A percentile compares a stretch with the other conserved stretches of the same genome.
phyloP scores from a whole-genome alignment of 2,797 vertebrate genomes.

The Alauda arvensis region DNA sequence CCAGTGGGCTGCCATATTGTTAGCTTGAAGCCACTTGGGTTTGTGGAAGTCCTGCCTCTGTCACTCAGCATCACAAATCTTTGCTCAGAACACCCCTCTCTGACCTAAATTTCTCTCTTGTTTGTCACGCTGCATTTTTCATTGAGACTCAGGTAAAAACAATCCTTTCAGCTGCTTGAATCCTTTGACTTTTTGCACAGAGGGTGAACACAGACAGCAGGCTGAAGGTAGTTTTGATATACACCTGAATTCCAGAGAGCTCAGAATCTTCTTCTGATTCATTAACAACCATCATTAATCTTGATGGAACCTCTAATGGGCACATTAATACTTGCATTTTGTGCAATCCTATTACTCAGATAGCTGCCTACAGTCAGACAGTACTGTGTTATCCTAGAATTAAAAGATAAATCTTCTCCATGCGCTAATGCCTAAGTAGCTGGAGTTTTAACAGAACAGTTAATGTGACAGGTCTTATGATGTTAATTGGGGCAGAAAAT shows the following conservation, averaged over 20 bases:
- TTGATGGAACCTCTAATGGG: conserved; percentile 13
- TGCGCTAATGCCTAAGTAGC: conserved; percentile 47
- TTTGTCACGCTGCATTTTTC: not conserved
- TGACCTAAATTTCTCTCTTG: not conserved
- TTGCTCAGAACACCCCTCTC: not conserved
- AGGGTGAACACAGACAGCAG: not conserved
- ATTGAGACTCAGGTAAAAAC: not conserved
- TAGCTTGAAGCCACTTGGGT: not conserved
- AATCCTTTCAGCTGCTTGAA: not conserved
- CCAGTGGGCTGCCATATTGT: not conserved
- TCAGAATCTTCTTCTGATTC: conserved; percentile 14
- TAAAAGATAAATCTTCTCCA: conserved; percentile 59
- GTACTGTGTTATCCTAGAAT: conserved; percentile 42
- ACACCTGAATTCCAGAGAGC: conserved; percentile 11
- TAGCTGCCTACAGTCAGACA: conserved; percentile 25
- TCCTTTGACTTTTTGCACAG: not conserved
- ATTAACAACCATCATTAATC: conserved; percentile 4
- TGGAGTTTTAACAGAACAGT: conserved; percentile 41
- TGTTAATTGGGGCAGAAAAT: conserved; percentile 64
- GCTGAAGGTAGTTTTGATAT: not conserved
- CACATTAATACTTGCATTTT: conserved; percentile 18
- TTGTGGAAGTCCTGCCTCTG: not conserved
- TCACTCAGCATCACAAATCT: not conserved
- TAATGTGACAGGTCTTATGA: conserved; percentile 54
- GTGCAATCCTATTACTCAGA: conserved; percentile 54